Conservation (phyloP, 2,888 invertebrate species). For the Drosophila colorata region DNA sequence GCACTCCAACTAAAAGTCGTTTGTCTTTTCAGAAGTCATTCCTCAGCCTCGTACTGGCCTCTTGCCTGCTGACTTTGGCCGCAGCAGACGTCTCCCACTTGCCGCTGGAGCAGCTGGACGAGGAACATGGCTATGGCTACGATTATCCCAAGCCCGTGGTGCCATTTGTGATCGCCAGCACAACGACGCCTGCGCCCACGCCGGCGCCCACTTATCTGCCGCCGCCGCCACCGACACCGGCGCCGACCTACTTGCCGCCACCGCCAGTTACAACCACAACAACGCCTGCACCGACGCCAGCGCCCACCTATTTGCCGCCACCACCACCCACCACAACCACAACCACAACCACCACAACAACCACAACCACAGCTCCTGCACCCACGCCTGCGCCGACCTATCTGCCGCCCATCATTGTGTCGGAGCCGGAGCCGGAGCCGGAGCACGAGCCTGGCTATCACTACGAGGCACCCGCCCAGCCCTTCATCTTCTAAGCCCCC, state of each 20-base stretch:
- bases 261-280: slow-evolving; percentile 46
- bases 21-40: slow-evolving; percentile 53
- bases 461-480: slow-evolving; percentile 64
- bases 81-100: slow-evolving; percentile 78
- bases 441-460: slow-evolving; percentile 48
- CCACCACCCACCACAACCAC: slow-evolving; percentile 46
- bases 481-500: slow-evolving; percentile 59
- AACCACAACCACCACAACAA: slow-evolving; percentile 49
- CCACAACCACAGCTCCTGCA: slow-evolving; percentile 60
- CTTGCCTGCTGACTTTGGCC: slow-evolving; percentile 58
- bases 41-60: slow-evolving; percentile 49
- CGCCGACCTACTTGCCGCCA: slow-evolving; percentile 51
- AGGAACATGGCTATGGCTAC: slow-evolving; percentile 73
- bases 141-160: slow-evolving; percentile 70
- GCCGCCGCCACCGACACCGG: slow-evolving; percentile 50
- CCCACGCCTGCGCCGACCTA: slow-evolving; percentile 70
- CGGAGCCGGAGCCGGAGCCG: slow-evolving; percentile 43
- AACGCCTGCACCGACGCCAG: slow-evolving; percentile 57
- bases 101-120: slow-evolving; percentile 48
- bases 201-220: slow-evolving; percentile 65
- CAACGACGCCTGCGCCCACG: slow-evolving; percentile 56
- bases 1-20: no score
- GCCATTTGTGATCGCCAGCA: slow-evolving; percentile 63
- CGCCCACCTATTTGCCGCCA: slow-evolving; percentile 60
- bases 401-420: slow-evolving; percentile 64